Percentiles rank a stretch among this genome's conserved stretches.
phyloP scores from a whole-genome alignment of 2,797 vertebrate genomes.

The Enteromius mattozi region DNA sequence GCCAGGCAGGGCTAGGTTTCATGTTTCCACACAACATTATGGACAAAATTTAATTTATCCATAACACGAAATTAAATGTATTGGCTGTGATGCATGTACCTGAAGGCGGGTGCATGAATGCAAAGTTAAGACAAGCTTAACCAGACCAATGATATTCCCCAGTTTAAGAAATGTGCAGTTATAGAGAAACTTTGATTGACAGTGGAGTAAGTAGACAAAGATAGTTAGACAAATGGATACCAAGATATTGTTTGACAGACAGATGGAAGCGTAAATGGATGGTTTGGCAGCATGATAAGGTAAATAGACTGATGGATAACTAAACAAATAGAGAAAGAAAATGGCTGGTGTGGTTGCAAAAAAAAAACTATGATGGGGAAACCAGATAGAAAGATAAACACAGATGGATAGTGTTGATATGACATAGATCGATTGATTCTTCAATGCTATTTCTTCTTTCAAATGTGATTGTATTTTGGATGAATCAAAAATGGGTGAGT shows the following conservation, averaged over 20 bases:
- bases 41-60: neutral
- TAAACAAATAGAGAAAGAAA: slow-evolving; percentile 80
- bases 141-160: slow-evolving; percentile 37
- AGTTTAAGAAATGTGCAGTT: slow-evolving; percentile 60
- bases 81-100: neutral
- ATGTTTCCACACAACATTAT: neutral
- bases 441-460: slow-evolving; percentile 78
- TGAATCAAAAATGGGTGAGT: slow-evolving; percentile 67
- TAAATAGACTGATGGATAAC: slow-evolving; percentile 86
- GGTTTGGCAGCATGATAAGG: slow-evolving; percentile 85
- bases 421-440: slow-evolving; percentile 78
- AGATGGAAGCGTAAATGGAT: slow-evolving; percentile 84
- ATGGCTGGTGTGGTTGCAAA: slow-evolving; percentile 70
- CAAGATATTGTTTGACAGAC: slow-evolving; percentile 85
- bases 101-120: neutral
- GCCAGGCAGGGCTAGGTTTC: slow-evolving; percentile 65
- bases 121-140: neutral
- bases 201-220: slow-evolving; percentile 75
- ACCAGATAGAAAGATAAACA: slow-evolving; percentile 81
- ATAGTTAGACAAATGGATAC: slow-evolving; percentile 84
- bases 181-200: slow-evolving; percentile 72
- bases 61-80: neutral
- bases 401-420: slow-evolving; percentile 82
- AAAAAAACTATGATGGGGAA: slow-evolving; percentile 68
- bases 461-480: slow-evolving; percentile 76